These are phyloP conservation scores for Zosterops pallidus DNA, from an alignment of 2,113 vertebrate genomes.

Conservation along the genomic window DNA sequence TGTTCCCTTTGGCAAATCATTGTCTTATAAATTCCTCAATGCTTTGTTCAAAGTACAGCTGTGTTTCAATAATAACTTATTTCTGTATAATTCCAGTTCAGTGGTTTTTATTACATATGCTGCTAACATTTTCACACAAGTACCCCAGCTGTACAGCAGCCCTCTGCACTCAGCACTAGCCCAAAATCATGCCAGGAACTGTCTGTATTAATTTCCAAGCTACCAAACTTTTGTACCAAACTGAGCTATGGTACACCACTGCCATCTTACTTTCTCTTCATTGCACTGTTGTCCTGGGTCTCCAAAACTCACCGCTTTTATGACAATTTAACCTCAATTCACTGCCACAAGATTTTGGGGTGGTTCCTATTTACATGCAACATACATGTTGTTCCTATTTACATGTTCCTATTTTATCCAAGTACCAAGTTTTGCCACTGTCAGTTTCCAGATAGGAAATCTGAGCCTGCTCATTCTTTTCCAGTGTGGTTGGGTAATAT, in stretches of 20 bases:
- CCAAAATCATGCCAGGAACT: conserved; percentile 1
- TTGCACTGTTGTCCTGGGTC: not conserved
- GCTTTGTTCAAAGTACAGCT: conserved; percentile 54
- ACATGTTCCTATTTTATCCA: not conserved
- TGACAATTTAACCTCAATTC: not conserved
- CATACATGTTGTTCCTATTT: not conserved
- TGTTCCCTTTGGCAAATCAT: conserved; percentile 50
- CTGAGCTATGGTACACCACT: not conserved
- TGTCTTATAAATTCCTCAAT: conserved; percentile 29
- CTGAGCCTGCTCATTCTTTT: not conserved
- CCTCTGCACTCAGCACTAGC: not conserved
- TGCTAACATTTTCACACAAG: conserved; percentile 55
- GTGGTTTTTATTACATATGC: conserved; percentile 43
- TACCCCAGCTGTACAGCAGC: conserved; percentile 20
- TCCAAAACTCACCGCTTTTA: not conserved
- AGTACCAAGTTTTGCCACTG: not conserved
- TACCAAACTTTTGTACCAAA: not conserved
- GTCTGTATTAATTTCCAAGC: not conserved
- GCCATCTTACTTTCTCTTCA: not conserved
- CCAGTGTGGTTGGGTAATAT: not conserved
- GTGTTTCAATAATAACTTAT: conserved; percentile 57
- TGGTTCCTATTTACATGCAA: not conserved
- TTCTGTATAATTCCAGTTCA: conserved; percentile 33
- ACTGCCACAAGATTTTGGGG: not conserved
- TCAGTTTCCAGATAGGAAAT: not conserved